These are phyloP conservation scores for Pocillopora verrucosa DNA, from an alignment of 64 coral and sea anemone genomes.

Conservation along the genomic window DNA sequence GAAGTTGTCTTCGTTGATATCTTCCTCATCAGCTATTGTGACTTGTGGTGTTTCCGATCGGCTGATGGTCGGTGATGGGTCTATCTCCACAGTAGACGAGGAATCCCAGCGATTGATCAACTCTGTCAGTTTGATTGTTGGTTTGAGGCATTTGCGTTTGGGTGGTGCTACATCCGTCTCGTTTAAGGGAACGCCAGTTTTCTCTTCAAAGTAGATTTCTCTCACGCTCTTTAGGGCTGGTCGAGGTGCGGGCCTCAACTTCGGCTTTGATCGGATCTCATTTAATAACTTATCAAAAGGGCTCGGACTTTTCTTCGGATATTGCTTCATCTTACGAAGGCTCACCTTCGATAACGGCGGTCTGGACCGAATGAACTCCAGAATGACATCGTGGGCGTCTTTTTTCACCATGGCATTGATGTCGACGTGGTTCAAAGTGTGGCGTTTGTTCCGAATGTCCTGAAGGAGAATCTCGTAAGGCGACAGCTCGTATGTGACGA, in stretches of 20 bases:
- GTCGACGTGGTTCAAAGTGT: constrained; percentile 60
- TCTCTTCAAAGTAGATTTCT: constrained; percentile 82
- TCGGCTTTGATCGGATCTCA: constrained; percentile 67
- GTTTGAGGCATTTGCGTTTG: constrained; percentile 83
- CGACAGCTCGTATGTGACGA: constrained; percentile 75
- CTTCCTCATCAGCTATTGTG: constrained; percentile 37
- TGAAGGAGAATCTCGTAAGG: constrained; percentile 90
- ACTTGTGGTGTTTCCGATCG: constrained; percentile 52
- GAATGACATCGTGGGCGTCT: constrained; percentile 90
- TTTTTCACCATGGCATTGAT: constrained; percentile 74
- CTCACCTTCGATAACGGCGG: constrained; percentile 78
- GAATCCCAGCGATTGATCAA: constrained; percentile 87
- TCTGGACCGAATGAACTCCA: constrained; percentile 93
- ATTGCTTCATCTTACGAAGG: constrained; percentile 84
- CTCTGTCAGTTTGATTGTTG: constrained; percentile 61
- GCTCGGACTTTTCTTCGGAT: constrained; percentile 52
- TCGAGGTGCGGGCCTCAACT: constrained; percentile 50
- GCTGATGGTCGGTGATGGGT: constrained; percentile 46
- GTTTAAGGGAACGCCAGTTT: constrained; percentile 22
- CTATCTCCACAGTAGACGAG: constrained; percentile 61
- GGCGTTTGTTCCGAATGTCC: constrained; percentile 84
- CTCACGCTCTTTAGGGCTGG: constrained; percentile 62
- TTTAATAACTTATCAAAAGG: constrained; percentile 58
- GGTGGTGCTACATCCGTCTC: constrained; percentile 44
- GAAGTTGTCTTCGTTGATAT: not conserved